Base-by-base conservation (phyloP, 2,113 vertebrate species). In the Chaenogobius annularis region DNA sequence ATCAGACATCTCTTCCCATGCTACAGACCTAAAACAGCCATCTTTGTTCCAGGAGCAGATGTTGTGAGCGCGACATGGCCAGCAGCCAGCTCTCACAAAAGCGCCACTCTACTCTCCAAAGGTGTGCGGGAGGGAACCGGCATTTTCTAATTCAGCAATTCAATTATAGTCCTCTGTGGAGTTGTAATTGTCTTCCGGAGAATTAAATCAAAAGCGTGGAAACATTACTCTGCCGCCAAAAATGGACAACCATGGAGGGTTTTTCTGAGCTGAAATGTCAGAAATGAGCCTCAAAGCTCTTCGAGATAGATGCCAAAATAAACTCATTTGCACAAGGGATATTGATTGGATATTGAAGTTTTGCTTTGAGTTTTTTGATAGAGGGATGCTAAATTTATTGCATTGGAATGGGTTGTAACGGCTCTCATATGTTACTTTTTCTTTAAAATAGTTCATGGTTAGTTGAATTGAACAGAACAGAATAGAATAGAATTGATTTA, bases 231-330 rank as follows among this genome's bases (percentile, higher is more conserved):
- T 19, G 14, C 58, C 1, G 54, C 54, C 58, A 62, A 62, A n/a
- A 62, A 40, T 17, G 17, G 59, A 15, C 59, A 62, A 62, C 31
- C 59, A 37, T 37, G 31, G 26, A 19, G 59, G 9, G 31, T 37
- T 62, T n/a, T 37, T 62, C 31, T 62, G 59, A 62, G 19, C 59
- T 10, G 15, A 62, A 62, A 62, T 62, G 59, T 62, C 59, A 62
- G 31, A 62, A 15, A 37, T 12, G 13, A 35, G 22, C 23, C 23
- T 35, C 58, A 26, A 15, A 61, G 26, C 3, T 4, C 31, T 15
- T 4, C 26, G 14, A 19, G 59, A 37, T 37, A 62, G 59, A 37
- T 19, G 59, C 26, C 26, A 35, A 62, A 31, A 17, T 62, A 62
- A 37, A 37, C 31, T 35, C 7, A 19, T 62, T 40, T 37, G 59